phyloP scores from a whole-genome alignment of 2,888 invertebrate genomes.

The Dendrolimus houi region DNA sequence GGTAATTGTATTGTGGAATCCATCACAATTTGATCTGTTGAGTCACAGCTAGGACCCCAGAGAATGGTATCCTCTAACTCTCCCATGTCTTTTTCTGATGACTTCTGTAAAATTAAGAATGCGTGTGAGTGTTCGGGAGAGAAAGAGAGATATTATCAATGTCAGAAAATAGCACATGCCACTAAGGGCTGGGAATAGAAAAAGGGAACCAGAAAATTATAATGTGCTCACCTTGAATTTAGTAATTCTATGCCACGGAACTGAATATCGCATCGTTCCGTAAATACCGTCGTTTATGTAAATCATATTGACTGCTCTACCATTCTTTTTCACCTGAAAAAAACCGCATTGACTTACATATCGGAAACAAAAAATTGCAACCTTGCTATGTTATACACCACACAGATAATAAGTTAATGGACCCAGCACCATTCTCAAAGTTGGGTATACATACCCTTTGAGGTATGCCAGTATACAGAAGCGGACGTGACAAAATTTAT shows the following conservation, averaged over 20 bases:
- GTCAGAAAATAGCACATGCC: neutral
- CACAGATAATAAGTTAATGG: no score
- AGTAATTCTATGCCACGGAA: conserved; percentile 27
- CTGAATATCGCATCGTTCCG: conserved; percentile 26
- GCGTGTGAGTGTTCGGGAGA: neutral
- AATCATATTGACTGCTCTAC: conserved; percentile 28
- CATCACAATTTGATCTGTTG: conserved; percentile 25
- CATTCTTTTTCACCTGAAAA: conserved; percentile 25
- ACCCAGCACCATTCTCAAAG: no score
- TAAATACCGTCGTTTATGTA: conserved; percentile 32
- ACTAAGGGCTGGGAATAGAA: no score
- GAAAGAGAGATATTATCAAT: no score
- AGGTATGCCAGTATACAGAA: no score
- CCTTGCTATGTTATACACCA: no score
- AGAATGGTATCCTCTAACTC: conserved; percentile 22
- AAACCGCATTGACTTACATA: neutral
- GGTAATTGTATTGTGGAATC: conserved; percentile 20
- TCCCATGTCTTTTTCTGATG: conserved; percentile 6
- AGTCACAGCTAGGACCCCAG: conserved; percentile 34
- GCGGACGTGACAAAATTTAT: no score
- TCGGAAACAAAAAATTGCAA: no score
- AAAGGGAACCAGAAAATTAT: no score
- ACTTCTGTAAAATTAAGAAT: conserved; percentile 7
- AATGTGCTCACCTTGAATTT: conserved; percentile 26
- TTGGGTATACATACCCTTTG: no score